Conservation (phyloP, 1,140 invertebrate species). For the Schlechtendalia chinensis region DNA sequence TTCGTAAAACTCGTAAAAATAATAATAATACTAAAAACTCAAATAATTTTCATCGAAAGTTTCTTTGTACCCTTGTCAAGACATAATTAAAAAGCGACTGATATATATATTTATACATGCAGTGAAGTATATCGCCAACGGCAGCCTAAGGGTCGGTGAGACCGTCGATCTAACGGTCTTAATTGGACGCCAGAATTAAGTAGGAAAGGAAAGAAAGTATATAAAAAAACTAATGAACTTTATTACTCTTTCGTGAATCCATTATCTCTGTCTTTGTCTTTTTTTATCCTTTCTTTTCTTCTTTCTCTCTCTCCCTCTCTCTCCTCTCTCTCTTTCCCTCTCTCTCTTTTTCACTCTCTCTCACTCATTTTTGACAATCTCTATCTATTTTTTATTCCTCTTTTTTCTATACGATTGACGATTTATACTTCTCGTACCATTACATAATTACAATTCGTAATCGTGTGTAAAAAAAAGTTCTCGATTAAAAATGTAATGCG, state of each 20-base stretch:
- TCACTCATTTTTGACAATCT: not conserved
- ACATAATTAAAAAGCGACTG: not conserved
- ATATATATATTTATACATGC: conserved; percentile 5
- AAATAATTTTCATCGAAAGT: too few species aligned
- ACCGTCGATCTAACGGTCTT: conserved; percentile 5
- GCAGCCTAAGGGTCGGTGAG: not conserved
- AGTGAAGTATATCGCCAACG: not conserved
- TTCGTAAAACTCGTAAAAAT: too few species aligned
- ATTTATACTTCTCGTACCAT: not conserved
- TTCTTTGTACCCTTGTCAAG: not conserved
- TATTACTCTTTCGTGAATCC: conserved; percentile 14
- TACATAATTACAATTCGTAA: conserved; percentile 12
- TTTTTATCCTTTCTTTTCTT: not conserved
- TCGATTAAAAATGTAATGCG: not conserved
- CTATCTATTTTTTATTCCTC: too few species aligned
- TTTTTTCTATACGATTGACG: too few species aligned
- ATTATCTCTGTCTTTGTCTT: not conserved
- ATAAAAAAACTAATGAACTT: conserved; percentile 12
- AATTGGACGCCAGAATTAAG: conserved; percentile 26
- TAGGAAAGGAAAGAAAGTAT: not conserved
- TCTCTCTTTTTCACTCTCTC: not conserved
- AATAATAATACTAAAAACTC: too few species aligned
- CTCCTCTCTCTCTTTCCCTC: not conserved
- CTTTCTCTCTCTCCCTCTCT: not conserved
- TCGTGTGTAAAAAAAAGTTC: conserved; percentile 8